These are phyloP conservation scores for Phocoena sinus DNA, from an alignment of 2,113 vertebrate genomes.

Conservation along the genomic window DNA sequence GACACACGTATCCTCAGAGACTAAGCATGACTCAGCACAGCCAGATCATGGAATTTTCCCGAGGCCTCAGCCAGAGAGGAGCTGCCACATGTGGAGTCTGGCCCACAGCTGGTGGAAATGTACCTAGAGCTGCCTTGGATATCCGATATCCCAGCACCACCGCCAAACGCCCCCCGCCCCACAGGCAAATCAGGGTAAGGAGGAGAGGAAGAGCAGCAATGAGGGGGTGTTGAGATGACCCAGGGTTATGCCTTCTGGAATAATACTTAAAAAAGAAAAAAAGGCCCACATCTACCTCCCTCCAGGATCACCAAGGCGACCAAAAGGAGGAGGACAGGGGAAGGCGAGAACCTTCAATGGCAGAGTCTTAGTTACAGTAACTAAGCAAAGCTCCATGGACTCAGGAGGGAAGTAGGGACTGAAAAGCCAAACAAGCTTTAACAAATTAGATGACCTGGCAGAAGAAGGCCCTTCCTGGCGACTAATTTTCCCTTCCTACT, in stretches of 20 bases:
- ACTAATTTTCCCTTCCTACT: not conserved
- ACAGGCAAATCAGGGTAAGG: not conserved
- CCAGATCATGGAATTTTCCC: slow-evolving; percentile 35
- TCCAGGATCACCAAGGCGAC: slow-evolving; percentile 21
- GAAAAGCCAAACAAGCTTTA: not conserved
- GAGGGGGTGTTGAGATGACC: not conserved
- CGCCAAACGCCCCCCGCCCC: not conserved
- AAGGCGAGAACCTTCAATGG: not conserved
- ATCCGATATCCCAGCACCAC: no score
- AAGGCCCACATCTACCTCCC: not conserved
- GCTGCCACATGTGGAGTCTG: not conserved
- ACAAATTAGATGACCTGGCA: not conserved
- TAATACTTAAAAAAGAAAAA: not conserved
- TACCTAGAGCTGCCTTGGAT: not conserved
- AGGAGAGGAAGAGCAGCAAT: not conserved
- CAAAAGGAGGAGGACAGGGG: not conserved
- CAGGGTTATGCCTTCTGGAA: not conserved
- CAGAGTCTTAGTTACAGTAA: not conserved
- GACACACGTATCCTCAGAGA: not conserved
- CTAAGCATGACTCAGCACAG: slow-evolving; percentile 68
- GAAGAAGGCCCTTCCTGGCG: not conserved
- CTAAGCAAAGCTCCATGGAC: slow-evolving; percentile 34
- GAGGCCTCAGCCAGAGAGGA: not conserved
- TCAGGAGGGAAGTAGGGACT: not conserved
- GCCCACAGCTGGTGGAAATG: not conserved